Conservation (phyloP, 2,888 invertebrate species). For the Achlya flavicornis region DNA sequence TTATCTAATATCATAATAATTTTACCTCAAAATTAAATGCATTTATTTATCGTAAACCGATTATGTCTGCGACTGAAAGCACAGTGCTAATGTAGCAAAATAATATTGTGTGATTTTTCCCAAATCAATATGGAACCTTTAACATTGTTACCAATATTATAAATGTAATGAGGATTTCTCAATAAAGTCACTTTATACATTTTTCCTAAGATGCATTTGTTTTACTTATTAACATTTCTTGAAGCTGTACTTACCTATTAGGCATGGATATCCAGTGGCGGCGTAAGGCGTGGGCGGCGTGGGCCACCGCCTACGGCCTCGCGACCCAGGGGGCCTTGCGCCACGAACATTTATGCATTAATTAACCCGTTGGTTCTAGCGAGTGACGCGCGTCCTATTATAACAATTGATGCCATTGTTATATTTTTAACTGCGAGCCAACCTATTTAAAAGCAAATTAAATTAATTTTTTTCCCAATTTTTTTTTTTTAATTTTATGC, state of each 20-base stretch:
- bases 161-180: slow-evolving; percentile 56
- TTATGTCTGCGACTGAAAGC: slow-evolving; percentile 2
- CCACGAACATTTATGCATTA: too few species aligned
- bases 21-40: neutral
- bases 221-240: slow-evolving; percentile 44
- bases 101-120: slow-evolving; percentile 15
- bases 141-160: slow-evolving; percentile 44
- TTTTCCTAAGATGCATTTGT: slow-evolving; percentile 60
- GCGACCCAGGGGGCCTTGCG: too few species aligned
- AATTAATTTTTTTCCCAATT: too few species aligned
- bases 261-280: neutral
- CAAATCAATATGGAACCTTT: slow-evolving; percentile 27
- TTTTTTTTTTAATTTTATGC: too few species aligned
- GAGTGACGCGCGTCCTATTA: too few species aligned
- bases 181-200: slow-evolving; percentile 80
- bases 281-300: too few species aligned
- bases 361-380: too few species aligned
- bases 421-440: too few species aligned
- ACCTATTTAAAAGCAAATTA: too few species aligned
- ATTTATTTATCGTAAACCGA: neutral
- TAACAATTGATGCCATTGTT: too few species aligned
- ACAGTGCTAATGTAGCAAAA: slow-evolving; percentile 6
- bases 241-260: neutral
- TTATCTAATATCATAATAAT: too few species aligned
- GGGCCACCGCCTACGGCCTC: too few species aligned